Percentiles rank a stretch among this genome's conserved stretches.
phyloP scores from a whole-genome alignment of 2,888 invertebrate species.

The Xanthia togata region DNA sequence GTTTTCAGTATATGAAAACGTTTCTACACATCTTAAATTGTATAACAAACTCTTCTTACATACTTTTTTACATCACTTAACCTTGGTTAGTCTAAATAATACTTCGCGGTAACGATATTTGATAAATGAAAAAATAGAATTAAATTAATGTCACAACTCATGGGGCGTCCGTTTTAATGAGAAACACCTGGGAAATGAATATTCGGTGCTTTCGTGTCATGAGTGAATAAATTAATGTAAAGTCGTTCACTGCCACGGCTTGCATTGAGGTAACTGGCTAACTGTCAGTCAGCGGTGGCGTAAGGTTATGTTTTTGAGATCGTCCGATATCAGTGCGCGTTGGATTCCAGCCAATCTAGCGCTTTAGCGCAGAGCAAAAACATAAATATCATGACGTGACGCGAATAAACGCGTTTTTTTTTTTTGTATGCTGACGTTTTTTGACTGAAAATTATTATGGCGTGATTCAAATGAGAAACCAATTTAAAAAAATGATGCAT shows the following conservation, averaged over 20 bases:
- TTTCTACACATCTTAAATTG: constrained; percentile 45
- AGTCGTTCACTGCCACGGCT: constrained; percentile 55
- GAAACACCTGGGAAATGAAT: constrained; percentile 50
- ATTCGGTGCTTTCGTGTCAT: constrained; percentile 33
- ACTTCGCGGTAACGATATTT: constrained; percentile 27
- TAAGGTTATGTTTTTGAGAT: constrained; percentile 72
- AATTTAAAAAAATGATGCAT: not conserved
- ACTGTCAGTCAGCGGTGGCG: constrained; percentile 24
- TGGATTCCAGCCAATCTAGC: constrained; percentile 69
- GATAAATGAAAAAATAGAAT: constrained; percentile 8
- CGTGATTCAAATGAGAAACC: not conserved
- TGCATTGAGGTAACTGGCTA: constrained; percentile 54
- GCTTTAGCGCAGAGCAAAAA: constrained; percentile 46
- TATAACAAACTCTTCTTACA: constrained; percentile 41
- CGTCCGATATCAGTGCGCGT: constrained; percentile 62
- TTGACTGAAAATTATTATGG: not conserved
- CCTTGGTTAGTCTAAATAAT: constrained; percentile 67
- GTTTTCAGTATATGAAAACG: constrained; percentile 30
- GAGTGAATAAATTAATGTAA: constrained; percentile 51
- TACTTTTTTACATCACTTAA: constrained; percentile 60
- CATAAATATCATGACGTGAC: not conserved
- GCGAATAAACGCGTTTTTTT: not conserved
- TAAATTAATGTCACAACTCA: constrained; percentile 31
- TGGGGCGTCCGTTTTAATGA: constrained; percentile 42
- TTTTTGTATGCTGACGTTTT: not conserved